Evolutionary conservation across 2,797 vertebrate genomes (phyloP).

Genomic region (Taeniopygia guttata): DNA sequence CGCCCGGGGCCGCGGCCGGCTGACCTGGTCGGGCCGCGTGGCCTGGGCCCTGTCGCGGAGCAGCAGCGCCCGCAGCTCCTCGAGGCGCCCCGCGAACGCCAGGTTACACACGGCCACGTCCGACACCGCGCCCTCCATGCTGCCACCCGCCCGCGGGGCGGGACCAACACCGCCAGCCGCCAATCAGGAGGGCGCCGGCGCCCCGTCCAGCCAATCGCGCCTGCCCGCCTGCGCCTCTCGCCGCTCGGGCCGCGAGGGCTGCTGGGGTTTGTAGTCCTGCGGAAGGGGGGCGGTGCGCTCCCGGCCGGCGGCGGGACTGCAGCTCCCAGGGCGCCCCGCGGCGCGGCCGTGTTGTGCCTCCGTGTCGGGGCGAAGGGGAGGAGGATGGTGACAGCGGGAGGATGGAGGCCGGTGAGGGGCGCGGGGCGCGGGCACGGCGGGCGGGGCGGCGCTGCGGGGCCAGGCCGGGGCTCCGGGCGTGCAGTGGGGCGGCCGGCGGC

Average conservation of each 20-base stretch:
- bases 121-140: slow-evolving; percentile 84
- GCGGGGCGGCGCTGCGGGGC: neutral
- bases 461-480: no score
- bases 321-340: neutral
- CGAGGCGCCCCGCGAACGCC: slow-evolving; percentile 85
- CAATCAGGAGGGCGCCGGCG: neutral
- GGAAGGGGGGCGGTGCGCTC: accelerated
- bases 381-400: slow-evolving; percentile 77
- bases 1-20: neutral
- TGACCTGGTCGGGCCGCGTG: slow-evolving; percentile 89
- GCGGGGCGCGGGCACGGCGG: neutral
- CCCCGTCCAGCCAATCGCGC: neutral
- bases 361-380: slow-evolving; percentile 51
- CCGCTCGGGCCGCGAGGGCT: accelerated
- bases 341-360: neutral
- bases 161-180: accelerated
- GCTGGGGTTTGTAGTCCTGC: neutral
- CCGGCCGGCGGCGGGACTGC: neutral
- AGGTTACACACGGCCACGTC: slow-evolving; percentile 89
- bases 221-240: accelerated
- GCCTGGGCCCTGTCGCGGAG: slow-evolving; percentile 82
- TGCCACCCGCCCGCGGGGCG: neutral
- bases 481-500: no score
- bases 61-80: slow-evolving; percentile 81
- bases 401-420: neutral